Percentiles rank a stretch among this genome's conserved stretches.
These are phyloP conservation scores for Sabellastarte sp. DNA, from an alignment of 2,888 invertebrate species.

Conservation along the genomic window DNA sequence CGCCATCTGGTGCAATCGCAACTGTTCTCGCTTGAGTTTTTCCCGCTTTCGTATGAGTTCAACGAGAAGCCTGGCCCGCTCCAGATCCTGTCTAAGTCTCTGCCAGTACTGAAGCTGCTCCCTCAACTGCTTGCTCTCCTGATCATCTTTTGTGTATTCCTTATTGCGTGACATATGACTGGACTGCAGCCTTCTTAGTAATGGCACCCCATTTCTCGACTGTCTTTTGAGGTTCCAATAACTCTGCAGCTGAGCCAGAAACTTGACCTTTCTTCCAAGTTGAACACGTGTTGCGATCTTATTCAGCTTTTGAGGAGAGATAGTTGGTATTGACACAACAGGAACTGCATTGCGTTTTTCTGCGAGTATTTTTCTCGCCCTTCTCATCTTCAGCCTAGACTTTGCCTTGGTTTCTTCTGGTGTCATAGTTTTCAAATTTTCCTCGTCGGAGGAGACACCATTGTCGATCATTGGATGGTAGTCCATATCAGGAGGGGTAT, in stretches of 20 bases:
- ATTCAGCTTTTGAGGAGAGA: slow-evolving; percentile 69
- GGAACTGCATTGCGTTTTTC: slow-evolving; percentile 88
- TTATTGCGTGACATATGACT: slow-evolving; percentile 52
- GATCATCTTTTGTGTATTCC: not conserved
- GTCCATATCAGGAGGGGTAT: slow-evolving; percentile 71
- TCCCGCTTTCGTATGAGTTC: slow-evolving; percentile 94
- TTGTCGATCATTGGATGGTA: slow-evolving; percentile 41
- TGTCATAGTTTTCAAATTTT: slow-evolving; percentile 37
- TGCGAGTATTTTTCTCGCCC: slow-evolving; percentile 81
- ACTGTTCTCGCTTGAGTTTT: slow-evolving; percentile 67
- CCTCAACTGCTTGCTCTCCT: slow-evolving; percentile 46
- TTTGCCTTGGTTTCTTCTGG: slow-evolving; percentile 53
- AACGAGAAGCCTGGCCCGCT: slow-evolving; percentile 86
- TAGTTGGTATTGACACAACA: slow-evolving; percentile 88
- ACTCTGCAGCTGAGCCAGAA: slow-evolving; percentile 84
- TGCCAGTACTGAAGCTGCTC: slow-evolving; percentile 82
- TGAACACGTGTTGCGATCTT: slow-evolving; percentile 79
- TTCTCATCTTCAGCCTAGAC: slow-evolving; percentile 76
- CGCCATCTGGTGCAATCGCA: slow-evolving; percentile 70
- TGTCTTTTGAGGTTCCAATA: slow-evolving; percentile 98
- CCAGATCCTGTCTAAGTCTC: slow-evolving; percentile 87
- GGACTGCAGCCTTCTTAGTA: slow-evolving; percentile 77
- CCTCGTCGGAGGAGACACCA: slow-evolving; percentile 39
- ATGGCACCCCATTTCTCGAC: slow-evolving; percentile 90
- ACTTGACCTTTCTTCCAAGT: slow-evolving; percentile 72